Evolutionary conservation across 2,113 vertebrate genomes (phyloP).

Genomic region (Thryonomys swinderianus): DNA sequence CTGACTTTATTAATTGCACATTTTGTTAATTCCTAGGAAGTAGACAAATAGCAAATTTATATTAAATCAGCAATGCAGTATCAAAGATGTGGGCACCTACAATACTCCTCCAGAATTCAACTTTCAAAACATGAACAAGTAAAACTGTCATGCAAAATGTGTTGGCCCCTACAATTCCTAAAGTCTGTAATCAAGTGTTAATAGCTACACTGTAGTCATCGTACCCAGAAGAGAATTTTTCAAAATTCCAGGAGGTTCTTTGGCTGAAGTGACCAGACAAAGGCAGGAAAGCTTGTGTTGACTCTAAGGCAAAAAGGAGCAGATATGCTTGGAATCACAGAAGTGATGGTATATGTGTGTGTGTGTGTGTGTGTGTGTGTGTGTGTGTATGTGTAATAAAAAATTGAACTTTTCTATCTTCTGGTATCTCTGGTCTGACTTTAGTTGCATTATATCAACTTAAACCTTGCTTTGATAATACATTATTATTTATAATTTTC

Average conservation of each 20-base stretch:
- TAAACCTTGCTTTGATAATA: background rate
- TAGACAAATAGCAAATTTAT: slow-evolving; percentile 56
- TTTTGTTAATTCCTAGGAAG: slow-evolving; percentile 38
- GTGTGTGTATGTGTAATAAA: background rate
- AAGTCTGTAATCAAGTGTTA: slow-evolving; percentile 63
- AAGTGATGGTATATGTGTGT: background rate
- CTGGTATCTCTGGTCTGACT: background rate
- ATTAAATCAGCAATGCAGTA: background rate
- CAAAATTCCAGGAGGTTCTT: background rate
- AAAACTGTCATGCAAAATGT: slow-evolving; percentile 53
- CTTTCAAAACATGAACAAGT: slow-evolving; percentile 54
- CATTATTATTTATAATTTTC: background rate
- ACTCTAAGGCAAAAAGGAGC: background rate
- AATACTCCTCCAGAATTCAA: slow-evolving; percentile 41
- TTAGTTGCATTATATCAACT: background rate
- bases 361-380: background rate
- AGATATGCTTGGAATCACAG: background rate
- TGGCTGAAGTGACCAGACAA: no score
- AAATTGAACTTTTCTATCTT: background rate
- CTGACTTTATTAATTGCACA: slow-evolving; percentile 30
- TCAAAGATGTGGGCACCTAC: background rate
- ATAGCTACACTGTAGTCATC: slow-evolving; percentile 22
- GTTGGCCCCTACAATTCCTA: slow-evolving; percentile 51
- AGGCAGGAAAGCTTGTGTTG: background rate
- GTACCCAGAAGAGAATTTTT: slow-evolving; percentile 1